These are phyloP conservation scores for Tupiocoris notatus DNA, from an alignment of 2,888 invertebrate species.

Conservation along the genomic window DNA sequence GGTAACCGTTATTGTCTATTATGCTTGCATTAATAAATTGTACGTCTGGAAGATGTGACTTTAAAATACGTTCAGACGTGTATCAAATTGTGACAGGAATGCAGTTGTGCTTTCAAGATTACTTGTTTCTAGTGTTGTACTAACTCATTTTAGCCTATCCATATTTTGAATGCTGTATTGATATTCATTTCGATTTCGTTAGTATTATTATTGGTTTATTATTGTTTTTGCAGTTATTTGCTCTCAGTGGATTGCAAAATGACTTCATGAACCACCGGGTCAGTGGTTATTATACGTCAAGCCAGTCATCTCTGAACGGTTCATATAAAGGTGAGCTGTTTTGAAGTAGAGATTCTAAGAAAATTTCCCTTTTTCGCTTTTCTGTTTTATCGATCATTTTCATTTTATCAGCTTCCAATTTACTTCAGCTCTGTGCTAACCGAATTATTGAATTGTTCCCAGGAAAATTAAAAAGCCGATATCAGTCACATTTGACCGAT, in stretches of 20 bases:
- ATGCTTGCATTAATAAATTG: no score
- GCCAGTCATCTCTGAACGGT: conserved; percentile 65
- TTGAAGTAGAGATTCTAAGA: background rate
- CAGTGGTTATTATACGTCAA: conserved; percentile 85
- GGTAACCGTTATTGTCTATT: conserved; percentile 55
- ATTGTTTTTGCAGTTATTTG: conserved; percentile 59
- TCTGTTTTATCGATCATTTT: background rate
- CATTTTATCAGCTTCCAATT: background rate
- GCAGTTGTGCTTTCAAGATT: background rate
- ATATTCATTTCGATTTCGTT: no score
- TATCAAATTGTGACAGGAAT: no score
- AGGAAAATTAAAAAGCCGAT: conserved; percentile 48
- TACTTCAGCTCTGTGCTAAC: no score
- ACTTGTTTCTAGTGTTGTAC: background rate
- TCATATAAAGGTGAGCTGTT: conserved; percentile 44
- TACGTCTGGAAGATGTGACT: no score
- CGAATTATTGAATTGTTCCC: no score
- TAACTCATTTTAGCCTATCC: background rate
- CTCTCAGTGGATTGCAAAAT: conserved; percentile 62
- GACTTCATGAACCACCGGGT: conserved; percentile 77
- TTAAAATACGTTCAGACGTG: no score
- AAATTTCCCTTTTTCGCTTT: background rate
- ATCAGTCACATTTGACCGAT: conserved; percentile 60
- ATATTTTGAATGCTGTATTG: background rate
- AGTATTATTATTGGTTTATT: no score